Evolutionary conservation across 2,113 vertebrate genomes (phyloP).

Genomic region (Gymnogyps californianus): DNA sequence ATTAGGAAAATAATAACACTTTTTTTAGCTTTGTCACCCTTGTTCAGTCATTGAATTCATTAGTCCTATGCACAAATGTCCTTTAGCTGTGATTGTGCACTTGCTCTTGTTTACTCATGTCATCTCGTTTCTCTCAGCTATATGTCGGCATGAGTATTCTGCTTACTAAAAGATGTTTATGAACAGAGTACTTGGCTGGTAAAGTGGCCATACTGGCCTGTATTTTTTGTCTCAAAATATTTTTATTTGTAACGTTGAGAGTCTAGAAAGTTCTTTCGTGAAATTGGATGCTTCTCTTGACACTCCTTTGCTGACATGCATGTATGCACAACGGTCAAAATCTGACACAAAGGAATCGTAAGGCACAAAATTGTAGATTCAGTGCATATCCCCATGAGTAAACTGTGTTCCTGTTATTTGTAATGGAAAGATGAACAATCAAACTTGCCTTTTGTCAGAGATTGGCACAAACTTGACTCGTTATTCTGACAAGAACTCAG

Average conservation of each 20-base stretch:
- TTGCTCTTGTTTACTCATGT: background rate
- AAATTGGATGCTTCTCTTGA: background rate
- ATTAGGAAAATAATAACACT: background rate
- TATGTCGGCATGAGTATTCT: background rate
- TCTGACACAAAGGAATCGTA: background rate
- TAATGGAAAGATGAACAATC: constrained; percentile 35
- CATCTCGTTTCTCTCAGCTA: background rate
- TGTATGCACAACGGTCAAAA: background rate
- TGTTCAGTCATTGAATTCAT: background rate
- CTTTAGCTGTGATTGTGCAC: background rate
- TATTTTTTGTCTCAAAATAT: background rate
- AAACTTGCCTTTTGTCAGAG: constrained; percentile 22
- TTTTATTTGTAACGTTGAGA: background rate
- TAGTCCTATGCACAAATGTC: background rate
- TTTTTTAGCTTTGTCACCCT: background rate
- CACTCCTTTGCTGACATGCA: background rate
- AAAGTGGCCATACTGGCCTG: background rate
- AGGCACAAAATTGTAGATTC: background rate
- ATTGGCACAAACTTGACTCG: constrained; percentile 37
- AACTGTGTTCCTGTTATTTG: background rate
- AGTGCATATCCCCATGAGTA: background rate
- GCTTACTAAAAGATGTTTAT: background rate
- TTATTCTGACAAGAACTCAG: constrained; percentile 24
- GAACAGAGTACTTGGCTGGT: background rate
- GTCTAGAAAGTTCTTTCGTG: background rate